phyloP scores from a whole-genome alignment of 2,113 vertebrate genomes.

The Erythrocercus mccallii region DNA sequence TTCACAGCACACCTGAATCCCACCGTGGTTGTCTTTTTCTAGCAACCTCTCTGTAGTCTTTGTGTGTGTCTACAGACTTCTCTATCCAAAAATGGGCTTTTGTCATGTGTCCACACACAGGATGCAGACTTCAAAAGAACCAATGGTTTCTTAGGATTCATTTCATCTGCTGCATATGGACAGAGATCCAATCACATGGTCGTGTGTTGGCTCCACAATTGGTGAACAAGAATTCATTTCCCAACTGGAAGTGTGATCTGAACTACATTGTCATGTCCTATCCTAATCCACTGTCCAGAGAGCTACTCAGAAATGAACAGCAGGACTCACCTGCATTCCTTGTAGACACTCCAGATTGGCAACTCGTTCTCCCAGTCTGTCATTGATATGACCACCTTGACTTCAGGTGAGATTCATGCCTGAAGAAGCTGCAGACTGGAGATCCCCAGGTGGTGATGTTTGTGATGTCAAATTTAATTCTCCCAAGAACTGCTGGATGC shows the following conservation, averaged over 20 bases:
- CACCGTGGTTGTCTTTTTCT: not conserved
- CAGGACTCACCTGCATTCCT: not conserved
- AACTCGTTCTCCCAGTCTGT: not conserved
- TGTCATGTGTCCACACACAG: not conserved
- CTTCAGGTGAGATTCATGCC: not conserved
- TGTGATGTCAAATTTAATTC: not conserved
- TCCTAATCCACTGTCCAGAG: not conserved
- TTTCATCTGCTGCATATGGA: not conserved
- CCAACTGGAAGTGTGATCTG: not conserved
- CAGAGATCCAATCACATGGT: accelerated
- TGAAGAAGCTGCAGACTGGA: not conserved
- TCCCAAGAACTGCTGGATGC: not conserved
- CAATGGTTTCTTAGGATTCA: not conserved
- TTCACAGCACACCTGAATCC: not conserved
- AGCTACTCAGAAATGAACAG: not conserved
- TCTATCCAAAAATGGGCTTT: not conserved
- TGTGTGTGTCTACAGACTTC: not conserved
- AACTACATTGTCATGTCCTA: not conserved
- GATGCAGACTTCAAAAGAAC: not conserved
- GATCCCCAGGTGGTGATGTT: not conserved
- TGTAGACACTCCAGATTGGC: not conserved
- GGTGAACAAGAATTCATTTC: not conserved
- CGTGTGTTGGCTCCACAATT: accelerated
- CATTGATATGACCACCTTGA: not conserved
- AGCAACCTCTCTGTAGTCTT: not conserved